Conservation (phyloP, 2,113 vertebrate genomes). For the Cyphomyrus discorhynchus region DNA sequence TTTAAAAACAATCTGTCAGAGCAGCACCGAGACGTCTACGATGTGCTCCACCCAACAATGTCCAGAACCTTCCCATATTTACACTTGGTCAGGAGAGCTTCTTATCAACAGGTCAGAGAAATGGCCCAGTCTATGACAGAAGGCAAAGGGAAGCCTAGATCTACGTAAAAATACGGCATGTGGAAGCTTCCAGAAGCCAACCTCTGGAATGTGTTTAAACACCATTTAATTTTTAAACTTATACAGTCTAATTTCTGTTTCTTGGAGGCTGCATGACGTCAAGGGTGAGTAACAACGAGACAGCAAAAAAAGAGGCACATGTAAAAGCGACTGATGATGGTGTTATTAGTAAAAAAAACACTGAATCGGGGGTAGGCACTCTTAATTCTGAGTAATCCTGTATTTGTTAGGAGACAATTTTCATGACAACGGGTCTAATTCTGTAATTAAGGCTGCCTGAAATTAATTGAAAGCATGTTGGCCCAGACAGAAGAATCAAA, state of each 20-base stretch:
- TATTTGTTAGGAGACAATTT: not conserved
- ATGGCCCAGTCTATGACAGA: not conserved
- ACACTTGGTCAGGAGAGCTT: not conserved
- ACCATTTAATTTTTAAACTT: not conserved
- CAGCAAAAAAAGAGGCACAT: not conserved
- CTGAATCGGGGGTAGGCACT: constrained; percentile 16
- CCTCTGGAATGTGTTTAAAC: not conserved
- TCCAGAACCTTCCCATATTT: not conserved
- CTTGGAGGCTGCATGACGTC: not conserved
- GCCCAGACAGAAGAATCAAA: not conserved
- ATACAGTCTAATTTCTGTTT: not conserved
- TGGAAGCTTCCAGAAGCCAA: not conserved
- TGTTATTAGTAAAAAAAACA: not conserved
- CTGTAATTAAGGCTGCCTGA: not conserved
- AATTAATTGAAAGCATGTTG: not conserved
- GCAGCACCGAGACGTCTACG: not conserved
- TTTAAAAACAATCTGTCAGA: not conserved
- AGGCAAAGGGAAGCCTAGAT: not conserved
- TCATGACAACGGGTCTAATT: not conserved
- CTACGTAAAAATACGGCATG: not conserved
- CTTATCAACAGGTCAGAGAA: not conserved
- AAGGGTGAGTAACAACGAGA: not conserved
- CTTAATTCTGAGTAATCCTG: not conserved
- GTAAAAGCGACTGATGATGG: not conserved
- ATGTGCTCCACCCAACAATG: not conserved